phyloP scores from a whole-genome alignment of 2,113 vertebrate genomes.

The Tapirus terrestris region DNA sequence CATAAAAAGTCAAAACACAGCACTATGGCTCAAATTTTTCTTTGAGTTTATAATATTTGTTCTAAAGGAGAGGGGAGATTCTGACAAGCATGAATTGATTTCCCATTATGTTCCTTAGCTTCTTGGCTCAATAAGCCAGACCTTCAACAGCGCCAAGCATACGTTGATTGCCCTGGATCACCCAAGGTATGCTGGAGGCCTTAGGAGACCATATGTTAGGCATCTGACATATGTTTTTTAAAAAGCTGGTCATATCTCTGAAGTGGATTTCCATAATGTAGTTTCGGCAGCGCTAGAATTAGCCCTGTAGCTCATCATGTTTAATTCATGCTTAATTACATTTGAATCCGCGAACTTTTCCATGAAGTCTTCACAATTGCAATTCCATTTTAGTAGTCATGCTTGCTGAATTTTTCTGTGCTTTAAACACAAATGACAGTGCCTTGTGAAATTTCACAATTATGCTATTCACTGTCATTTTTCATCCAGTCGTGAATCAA shows the following conservation, averaged over 20 bases:
- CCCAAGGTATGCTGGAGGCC: conserved; percentile 82
- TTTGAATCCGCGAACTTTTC: conserved; percentile 75
- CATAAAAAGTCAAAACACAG: conserved; percentile 31
- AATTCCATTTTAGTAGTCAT: conserved; percentile 26
- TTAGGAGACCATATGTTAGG: conserved; percentile 84
- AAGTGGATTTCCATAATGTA: conserved; percentile 82
- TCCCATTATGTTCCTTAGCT: conserved; percentile 82
- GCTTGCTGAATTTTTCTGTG: conserved; percentile 52
- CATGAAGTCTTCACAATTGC: conserved; percentile 63
- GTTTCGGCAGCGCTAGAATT: conserved; percentile 77
- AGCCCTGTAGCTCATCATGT: conserved; percentile 83
- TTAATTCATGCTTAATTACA: conserved; percentile 83
- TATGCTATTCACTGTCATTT: conserved; percentile 64
- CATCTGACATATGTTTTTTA: conserved; percentile 84
- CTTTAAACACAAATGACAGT: conserved; percentile 73
- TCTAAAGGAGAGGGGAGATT: conserved; percentile 81
- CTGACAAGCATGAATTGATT: conserved; percentile 84
- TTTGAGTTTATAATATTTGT: conserved; percentile 75
- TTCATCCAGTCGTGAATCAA: conserved; percentile 71
- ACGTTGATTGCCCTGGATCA: conserved; percentile 83
- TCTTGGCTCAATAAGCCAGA: conserved; percentile 82
- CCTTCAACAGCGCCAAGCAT: conserved; percentile 81
- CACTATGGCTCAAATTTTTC: conserved; percentile 63
- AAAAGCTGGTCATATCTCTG: conserved; percentile 83
- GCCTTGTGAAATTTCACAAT: conserved; percentile 68